Base-by-base conservation (phyloP, 2,113 vertebrate genomes). In the Mixornis gularis region DNA sequence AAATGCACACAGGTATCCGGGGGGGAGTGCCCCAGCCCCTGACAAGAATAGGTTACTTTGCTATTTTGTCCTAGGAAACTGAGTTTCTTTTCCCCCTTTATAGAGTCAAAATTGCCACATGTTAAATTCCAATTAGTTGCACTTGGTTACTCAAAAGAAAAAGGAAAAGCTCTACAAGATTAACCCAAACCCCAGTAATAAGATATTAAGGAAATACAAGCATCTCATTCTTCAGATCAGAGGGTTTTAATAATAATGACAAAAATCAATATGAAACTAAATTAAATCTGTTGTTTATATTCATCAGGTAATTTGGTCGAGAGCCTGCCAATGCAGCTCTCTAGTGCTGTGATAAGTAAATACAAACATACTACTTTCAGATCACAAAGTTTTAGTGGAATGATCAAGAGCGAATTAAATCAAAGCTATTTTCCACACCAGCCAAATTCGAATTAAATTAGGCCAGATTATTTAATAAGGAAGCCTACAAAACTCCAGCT, bases 231-330 rank as follows among this genome's bases (percentile, higher is more conserved):
- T 85, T 90, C 87, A 89, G 77, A 90, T 85, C 76, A 92, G 49
- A 78, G 64, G 34, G 66, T 34, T 94, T 93, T 89, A 92, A 94
- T 82, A 95, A 93, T 79, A 92, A 81, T 62, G 46, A 73, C 69
- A 93, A 85, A 94, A 96, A 94, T 94, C 91, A 73, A 93, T 96
- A 81, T 9, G 43, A 89, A 94, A 92, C 76, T 78, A 91, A 93
- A 90, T 94, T 80, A 90, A 94, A 90, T 73, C 79, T 72, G 56
- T 71, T 80, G 49, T 87, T 96, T 87, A 41, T 94, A 87, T 86
- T 94, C 53, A 89, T 87, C 77, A 79, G 65, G 63, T 73, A 79
- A 92, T 65, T 89, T 87, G 89, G 82, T 29, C 1, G 24, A 86
- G 53, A 69, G n/a, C 16, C 53, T 51, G 71, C 59, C 81, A 84